A percentile compares a stretch with the other conserved stretches of the same genome.
Conservation (phyloP, 2,113 vertebrate species). For the Gymnogyps californianus region DNA sequence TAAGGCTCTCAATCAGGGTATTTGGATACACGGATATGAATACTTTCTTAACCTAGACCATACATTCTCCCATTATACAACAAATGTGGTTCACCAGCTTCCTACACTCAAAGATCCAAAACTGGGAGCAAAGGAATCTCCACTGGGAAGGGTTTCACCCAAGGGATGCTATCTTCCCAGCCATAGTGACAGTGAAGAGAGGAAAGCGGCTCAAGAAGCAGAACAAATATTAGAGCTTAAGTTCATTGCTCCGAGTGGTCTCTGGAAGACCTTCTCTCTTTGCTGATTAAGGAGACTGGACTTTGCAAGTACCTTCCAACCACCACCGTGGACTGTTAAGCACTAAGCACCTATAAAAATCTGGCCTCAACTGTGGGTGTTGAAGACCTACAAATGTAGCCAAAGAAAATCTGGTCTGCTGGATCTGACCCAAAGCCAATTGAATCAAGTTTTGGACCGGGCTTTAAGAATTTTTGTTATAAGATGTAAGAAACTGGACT, state of each 20-base stretch:
- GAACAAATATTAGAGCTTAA: background rate
- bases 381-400: background rate
- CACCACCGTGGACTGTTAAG: background rate
- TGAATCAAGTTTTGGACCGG: background rate
- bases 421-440: background rate
- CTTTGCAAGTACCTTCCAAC: background rate
- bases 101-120: background rate
- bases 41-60: background rate
- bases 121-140: background rate
- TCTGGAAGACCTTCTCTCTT: background rate
- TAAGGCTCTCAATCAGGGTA: background rate
- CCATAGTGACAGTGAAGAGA: background rate
- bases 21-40: background rate
- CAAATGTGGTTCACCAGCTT: background rate
- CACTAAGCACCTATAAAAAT: background rate
- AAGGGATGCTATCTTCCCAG: background rate
- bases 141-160: background rate
- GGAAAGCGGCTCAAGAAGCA: background rate
- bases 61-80: background rate
- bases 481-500: background rate
- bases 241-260: background rate
- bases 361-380: background rate
- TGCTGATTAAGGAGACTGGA: background rate
- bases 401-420: constrained; percentile 17
- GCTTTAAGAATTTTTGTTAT: background rate